phyloP scores from a whole-genome alignment of 2,113 vertebrate genomes.

The Sitta europaea region DNA sequence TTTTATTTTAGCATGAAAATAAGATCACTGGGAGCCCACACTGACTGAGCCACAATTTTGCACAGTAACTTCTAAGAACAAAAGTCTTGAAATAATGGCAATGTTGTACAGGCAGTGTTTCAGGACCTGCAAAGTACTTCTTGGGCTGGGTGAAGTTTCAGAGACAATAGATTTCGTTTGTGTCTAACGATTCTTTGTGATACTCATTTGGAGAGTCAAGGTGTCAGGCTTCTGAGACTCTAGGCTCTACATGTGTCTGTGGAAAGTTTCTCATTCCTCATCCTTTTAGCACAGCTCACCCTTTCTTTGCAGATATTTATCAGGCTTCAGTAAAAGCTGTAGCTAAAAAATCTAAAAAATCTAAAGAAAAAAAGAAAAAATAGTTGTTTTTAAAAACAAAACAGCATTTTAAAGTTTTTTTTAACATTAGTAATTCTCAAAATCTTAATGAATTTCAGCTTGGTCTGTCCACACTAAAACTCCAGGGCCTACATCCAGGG shows the following conservation, averaged over 20 bases:
- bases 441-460: conserved; percentile 30
- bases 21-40: background rate
- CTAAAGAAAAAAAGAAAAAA: no score
- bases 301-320: background rate
- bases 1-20: background rate
- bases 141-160: background rate
- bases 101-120: background rate
- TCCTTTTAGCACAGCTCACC: background rate
- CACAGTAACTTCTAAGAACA: background rate
- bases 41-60: background rate
- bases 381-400: background rate
- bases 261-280: background rate
- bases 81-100: background rate
- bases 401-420: background rate
- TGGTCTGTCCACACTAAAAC: conserved; percentile 41
- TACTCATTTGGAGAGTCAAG: conserved; percentile 6
- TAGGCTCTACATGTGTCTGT: background rate
- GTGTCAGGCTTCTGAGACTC: background rate
- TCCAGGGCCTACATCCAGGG: background rate
- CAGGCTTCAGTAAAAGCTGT: background rate
- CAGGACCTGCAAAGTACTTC: background rate
- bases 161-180: background rate
- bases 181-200: background rate
- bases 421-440: background rate
- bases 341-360: background rate